Evolutionary conservation across 2,797 vertebrate species (phyloP).

Genomic region (Lemur catta): DNA sequence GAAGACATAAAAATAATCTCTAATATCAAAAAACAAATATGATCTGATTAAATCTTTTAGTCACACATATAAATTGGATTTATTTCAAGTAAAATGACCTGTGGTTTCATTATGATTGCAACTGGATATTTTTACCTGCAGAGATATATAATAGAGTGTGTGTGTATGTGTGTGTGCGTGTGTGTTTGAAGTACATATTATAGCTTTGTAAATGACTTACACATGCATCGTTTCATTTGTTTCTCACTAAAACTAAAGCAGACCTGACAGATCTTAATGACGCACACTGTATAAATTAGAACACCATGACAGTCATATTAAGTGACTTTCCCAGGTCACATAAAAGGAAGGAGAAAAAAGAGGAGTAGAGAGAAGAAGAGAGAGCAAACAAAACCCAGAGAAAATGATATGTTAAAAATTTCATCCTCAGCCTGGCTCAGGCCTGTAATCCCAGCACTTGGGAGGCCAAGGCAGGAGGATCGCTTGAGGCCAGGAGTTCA

Average conservation of each 20-base stretch:
- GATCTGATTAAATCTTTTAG: not conserved
- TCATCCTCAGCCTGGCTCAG: not conserved
- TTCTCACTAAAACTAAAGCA: not conserved
- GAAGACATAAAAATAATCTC: not conserved
- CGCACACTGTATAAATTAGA: fast-evolving
- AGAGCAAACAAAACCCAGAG: not conserved
- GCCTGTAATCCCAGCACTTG: too few species aligned
- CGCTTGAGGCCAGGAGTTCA: not conserved
- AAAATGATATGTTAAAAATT: not conserved
- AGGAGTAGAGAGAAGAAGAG: not conserved
- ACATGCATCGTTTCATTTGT: not conserved
- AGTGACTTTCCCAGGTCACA: not conserved
- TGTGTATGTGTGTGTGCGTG: too few species aligned
- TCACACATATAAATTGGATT: not conserved
- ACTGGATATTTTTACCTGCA: not conserved
- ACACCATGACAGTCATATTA: too few species aligned
- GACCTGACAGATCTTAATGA: not conserved
- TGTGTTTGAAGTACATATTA: too few species aligned
- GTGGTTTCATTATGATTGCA: not conserved
- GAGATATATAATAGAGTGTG: not conserved
- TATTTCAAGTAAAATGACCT: not conserved
- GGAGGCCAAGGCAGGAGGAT: too few species aligned
- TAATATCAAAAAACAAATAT: not conserved
- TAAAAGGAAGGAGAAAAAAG: not conserved
- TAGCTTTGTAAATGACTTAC: not conserved